These are phyloP conservation scores for Scytalopus superciliaris DNA, from an alignment of 2,113 vertebrate genomes.

Conservation along the genomic window DNA sequence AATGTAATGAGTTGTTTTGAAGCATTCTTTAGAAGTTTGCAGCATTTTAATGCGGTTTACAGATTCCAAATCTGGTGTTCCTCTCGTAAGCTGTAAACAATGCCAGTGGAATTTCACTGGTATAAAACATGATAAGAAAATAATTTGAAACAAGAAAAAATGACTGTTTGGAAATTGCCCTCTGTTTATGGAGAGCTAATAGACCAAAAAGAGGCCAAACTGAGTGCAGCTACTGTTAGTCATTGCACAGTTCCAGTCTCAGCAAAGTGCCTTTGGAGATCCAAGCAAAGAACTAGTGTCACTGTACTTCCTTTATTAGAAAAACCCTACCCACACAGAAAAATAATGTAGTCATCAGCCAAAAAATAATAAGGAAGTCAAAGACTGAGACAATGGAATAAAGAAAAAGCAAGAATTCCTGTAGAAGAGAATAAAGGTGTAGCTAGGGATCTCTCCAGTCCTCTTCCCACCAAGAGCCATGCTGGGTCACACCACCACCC, in stretches of 20 bases:
- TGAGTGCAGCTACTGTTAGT: background rate
- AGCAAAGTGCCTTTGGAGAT: background rate
- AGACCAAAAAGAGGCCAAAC: background rate
- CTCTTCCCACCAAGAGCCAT: background rate
- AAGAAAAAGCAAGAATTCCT: background rate
- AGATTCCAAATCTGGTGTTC: background rate
- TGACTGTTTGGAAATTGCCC: background rate
- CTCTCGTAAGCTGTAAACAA: background rate
- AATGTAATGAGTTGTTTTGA: background rate
- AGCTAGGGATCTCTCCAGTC: background rate
- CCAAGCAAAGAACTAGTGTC: fast-evolving
- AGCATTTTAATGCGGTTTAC: background rate
- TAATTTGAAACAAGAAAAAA: background rate
- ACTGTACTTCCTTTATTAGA: background rate
- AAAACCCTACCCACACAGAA: background rate
- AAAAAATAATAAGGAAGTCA: background rate
- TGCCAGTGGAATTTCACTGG: background rate
- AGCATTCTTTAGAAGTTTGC: background rate
- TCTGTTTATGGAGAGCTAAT: background rate
- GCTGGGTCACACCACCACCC: background rate
- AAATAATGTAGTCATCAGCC: background rate
- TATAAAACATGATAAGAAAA: background rate
- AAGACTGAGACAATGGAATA: background rate
- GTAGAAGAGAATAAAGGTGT: background rate
- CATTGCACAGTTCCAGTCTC: background rate